A percentile compares a stretch with the other conserved stretches of the same genome.
These are phyloP conservation scores for Lagorchestes hirsutus DNA, from an alignment of 2,797 vertebrate genomes.

Conservation along the genomic window DNA sequence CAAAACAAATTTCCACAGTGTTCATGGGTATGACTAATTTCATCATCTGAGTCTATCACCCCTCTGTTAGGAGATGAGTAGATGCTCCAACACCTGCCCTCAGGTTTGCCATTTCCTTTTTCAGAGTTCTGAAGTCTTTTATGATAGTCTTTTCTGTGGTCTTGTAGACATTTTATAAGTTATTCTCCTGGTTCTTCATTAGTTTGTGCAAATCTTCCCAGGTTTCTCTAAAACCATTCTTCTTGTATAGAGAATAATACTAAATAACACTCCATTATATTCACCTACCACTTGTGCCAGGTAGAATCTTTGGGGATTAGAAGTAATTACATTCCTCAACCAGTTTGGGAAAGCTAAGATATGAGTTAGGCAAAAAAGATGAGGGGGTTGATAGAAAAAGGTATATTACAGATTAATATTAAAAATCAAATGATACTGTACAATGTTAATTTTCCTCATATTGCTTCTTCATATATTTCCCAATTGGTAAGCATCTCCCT, in stretches of 20 bases:
- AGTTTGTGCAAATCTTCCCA: not conserved
- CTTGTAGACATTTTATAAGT: not conserved
- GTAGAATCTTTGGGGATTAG: too few species aligned
- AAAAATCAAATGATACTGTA: too few species aligned
- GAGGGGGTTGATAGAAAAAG: too few species aligned
- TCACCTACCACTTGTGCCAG: not conserved
- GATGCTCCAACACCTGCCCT: not conserved
- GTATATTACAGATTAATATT: too few species aligned
- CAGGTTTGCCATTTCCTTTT: not conserved
- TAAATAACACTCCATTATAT: not conserved
- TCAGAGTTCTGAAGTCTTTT: not conserved
- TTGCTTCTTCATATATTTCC: not conserved
- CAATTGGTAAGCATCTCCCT: not conserved
- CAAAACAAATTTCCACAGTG: not conserved
- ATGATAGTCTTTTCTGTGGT: not conserved
- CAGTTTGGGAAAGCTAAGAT: too few species aligned
- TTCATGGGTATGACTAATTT: not conserved
- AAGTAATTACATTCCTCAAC: too few species aligned
- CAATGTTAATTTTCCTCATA: too few species aligned
- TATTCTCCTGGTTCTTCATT: not conserved
- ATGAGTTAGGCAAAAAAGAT: too few species aligned
- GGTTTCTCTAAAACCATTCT: not conserved
- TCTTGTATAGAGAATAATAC: not conserved
- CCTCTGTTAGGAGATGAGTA: not conserved
- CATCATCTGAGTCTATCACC: not conserved